Conservation (phyloP, 2,113 vertebrate genomes). For the Lota lota region DNA sequence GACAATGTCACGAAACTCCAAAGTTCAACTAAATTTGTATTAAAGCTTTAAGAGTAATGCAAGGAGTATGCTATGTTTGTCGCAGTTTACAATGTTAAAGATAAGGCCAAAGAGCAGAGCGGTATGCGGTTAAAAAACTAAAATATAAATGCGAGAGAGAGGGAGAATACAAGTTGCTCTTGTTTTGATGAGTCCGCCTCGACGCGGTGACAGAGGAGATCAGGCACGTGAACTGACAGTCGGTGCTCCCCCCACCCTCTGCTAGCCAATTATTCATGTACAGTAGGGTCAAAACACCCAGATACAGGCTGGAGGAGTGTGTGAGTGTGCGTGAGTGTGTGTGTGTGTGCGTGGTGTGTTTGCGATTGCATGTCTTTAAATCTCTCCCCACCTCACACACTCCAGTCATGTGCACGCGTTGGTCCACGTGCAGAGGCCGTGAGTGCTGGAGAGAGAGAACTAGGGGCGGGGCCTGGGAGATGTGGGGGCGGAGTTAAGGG, state of each 20-base stretch:
- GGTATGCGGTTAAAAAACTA: not conserved
- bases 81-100: not conserved
- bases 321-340: not conserved
- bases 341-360: conserved; percentile 43
- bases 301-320: conserved; percentile 30
- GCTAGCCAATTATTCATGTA: conserved; percentile 53
- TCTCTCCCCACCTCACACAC: conserved; percentile 76
- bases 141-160: conserved; percentile 8
- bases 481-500: conserved; percentile 45
- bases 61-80: no score
- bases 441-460: conserved; percentile 63
- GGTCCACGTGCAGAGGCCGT: conserved; percentile 70
- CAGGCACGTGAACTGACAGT: conserved; percentile 50
- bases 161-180: conserved; percentile 10
- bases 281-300: conserved; percentile 49
- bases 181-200: conserved; percentile 44
- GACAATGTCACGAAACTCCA: conserved; percentile 34
- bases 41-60: no score
- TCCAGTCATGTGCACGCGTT: conserved; percentile 72
- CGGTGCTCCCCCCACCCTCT: conserved; percentile 32
- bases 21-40: conserved; percentile 14
- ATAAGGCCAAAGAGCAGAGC: not conserved
- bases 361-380: conserved; percentile 76
- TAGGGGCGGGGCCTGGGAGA: conserved; percentile 52
- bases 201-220: conserved; percentile 31